Evolutionary conservation across 2,797 vertebrate species (phyloP).

Genomic region (Vireo griseus): DNA sequence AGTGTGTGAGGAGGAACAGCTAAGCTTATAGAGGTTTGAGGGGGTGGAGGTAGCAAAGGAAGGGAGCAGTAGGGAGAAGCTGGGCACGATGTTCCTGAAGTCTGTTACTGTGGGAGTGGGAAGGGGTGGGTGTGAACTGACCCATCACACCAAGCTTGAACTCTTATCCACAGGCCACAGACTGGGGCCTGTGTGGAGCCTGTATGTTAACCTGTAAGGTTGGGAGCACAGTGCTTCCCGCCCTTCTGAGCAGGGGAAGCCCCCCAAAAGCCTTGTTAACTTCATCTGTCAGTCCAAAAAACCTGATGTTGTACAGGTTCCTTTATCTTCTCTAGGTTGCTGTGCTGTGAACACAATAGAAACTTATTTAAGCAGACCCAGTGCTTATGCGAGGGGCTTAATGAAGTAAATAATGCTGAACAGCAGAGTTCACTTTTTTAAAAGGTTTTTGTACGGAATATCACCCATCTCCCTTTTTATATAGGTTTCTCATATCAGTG

Average conservation of each 20-base stretch:
- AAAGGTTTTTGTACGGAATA: not conserved
- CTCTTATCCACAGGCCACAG: not conserved
- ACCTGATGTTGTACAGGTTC: not conserved
- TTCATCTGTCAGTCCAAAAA: not conserved
- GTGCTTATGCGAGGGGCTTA: not conserved
- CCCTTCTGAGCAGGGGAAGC: not conserved
- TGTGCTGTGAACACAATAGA: not conserved
- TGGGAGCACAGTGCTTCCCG: not conserved
- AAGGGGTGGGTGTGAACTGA: not conserved
- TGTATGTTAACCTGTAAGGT: not conserved
- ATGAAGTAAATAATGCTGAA: conserved; percentile 5
- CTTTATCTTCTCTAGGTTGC: not conserved
- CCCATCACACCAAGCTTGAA: not conserved
- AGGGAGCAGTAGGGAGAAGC: not conserved
- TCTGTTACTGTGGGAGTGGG: not conserved
- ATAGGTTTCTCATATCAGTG: not conserved
- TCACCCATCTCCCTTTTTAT: not conserved
- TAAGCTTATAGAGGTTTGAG: not conserved
- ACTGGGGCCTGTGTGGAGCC: not conserved
- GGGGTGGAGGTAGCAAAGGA: not conserved
- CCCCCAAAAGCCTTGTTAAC: not conserved
- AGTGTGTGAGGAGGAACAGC: not conserved
- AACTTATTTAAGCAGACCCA: not conserved
- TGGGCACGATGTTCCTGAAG: not conserved
- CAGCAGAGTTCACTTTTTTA: not conserved